A percentile compares a stretch with the other conserved stretches of the same genome.
Evolutionary conservation across 2,797 vertebrate genomes (phyloP).

Genomic region (Amphiprion clarkii): DNA sequence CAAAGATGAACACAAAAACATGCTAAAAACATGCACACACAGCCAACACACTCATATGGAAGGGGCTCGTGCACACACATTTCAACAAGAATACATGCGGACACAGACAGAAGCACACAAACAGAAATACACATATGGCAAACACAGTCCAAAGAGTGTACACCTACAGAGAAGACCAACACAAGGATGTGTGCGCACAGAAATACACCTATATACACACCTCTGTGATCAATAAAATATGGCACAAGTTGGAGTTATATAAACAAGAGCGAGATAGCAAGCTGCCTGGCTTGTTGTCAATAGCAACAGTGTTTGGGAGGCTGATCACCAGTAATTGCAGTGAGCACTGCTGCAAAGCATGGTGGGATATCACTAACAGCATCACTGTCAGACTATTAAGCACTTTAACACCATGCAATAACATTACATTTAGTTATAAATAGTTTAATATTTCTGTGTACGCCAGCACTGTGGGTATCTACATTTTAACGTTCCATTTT

Average conservation of each 20-base stretch:
- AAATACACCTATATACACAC: neutral
- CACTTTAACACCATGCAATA: neutral
- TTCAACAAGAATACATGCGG: neutral
- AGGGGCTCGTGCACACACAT: neutral
- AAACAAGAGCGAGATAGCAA: slow-evolving; percentile 31
- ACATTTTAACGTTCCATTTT: too few relatives aligned
- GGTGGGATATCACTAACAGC: slow-evolving; percentile 34
- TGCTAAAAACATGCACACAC: neutral
- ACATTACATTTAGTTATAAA: neutral
- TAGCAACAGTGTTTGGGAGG: slow-evolving; percentile 75
- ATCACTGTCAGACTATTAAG: neutral
- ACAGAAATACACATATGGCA: neutral
- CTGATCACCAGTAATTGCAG: slow-evolving; percentile 44
- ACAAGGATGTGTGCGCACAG: neutral
- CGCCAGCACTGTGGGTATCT: too few relatives aligned
- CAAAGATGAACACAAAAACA: neutral
- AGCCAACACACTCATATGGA: neutral
- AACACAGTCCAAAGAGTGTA: neutral
- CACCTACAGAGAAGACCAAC: too few relatives aligned
- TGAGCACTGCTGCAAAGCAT: slow-evolving; percentile 43
- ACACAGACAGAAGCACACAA: neutral
- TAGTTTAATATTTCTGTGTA: too few relatives aligned
- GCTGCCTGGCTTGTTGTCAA: slow-evolving; percentile 64
- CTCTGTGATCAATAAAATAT: slow-evolving; percentile 52
- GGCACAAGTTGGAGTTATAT: slow-evolving; percentile 50